Conservation (phyloP, 2,113 vertebrate genomes). For the Eidolon helvum region DNA sequence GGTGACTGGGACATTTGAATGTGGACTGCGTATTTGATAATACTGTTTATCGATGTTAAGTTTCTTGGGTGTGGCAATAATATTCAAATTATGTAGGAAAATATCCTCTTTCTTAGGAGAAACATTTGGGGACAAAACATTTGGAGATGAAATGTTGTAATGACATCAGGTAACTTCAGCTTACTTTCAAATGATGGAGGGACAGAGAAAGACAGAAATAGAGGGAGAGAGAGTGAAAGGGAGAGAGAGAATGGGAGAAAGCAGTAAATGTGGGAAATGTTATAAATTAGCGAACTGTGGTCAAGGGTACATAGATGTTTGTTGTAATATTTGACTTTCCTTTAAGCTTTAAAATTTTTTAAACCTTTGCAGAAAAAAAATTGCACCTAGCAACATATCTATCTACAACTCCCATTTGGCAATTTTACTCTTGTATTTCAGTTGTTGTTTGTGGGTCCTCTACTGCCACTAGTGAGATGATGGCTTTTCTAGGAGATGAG, state of each 20-base stretch:
- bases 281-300: background rate
- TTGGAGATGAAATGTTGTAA: background rate
- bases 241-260: no score
- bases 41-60: background rate
- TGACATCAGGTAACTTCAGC: background rate
- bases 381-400: rapidly evolving
- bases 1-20: background rate
- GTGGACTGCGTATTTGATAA: no score
- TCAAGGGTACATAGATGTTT: background rate
- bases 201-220: background rate
- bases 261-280: background rate
- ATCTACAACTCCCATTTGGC: background rate
- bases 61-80: background rate
- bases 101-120: background rate
- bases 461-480: background rate
- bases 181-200: background rate
- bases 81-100: background rate
- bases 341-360: background rate
- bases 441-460: background rate
- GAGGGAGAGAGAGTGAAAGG: no score
- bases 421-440: background rate
- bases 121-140: background rate
- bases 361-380: background rate
- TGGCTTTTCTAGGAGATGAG: background rate
- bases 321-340: background rate